Evolutionary conservation across 92 coral and sea anemone genomes (phyloP).

Genomic region (Porites cylindrica): DNA sequence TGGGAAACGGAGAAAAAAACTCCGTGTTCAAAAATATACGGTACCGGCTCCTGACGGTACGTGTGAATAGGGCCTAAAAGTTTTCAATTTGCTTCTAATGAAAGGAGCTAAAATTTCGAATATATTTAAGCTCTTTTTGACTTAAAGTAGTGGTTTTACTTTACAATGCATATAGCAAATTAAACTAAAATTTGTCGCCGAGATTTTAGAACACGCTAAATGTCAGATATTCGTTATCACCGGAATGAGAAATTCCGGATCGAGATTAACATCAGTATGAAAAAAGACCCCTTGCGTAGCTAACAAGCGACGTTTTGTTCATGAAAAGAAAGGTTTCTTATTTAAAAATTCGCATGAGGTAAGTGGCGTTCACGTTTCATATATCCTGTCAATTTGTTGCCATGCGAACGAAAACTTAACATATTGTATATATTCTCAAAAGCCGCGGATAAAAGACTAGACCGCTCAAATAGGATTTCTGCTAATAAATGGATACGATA

Average conservation of each 20-base stretch:
- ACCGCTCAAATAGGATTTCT: background rate
- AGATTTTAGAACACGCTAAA: background rate
- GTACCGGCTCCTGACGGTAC: too few relatives aligned
- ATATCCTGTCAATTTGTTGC: constrained; percentile 32
- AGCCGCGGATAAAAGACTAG: constrained; percentile 24
- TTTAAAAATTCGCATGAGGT: background rate
- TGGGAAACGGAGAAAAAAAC: too few relatives aligned
- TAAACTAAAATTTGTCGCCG: background rate
- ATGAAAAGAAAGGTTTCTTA: background rate
- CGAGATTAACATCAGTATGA: background rate
- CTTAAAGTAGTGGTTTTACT: background rate
- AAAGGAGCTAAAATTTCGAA: background rate
- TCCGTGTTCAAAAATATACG: too few relatives aligned
- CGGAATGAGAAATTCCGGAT: background rate
- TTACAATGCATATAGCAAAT: background rate
- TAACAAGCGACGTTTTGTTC: background rate
- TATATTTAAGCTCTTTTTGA: background rate
- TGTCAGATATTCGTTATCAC: background rate
- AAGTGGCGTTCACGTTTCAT: background rate
- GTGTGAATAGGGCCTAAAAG: too few relatives aligned
- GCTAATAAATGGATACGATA: background rate
- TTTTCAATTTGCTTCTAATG: background rate
- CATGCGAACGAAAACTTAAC: constrained; percentile 6
- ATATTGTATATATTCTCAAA: background rate
- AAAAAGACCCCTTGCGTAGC: background rate